Base-by-base conservation (phyloP, 1,140 invertebrate species). In the Streblospio benedicti region DNA sequence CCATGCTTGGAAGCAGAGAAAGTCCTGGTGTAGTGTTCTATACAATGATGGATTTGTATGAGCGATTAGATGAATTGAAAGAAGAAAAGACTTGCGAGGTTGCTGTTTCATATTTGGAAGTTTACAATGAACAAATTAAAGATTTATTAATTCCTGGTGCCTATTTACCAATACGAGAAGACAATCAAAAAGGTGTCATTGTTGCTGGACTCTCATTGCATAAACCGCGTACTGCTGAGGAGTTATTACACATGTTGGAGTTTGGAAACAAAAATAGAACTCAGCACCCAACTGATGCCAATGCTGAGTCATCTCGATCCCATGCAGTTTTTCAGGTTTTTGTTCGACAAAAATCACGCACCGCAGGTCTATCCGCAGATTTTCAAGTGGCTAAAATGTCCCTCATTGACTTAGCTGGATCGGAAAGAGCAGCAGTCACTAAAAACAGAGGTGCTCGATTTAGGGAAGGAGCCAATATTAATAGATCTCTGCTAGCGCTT, bases 51-150 rank as follows among this genome's bases (percentile, higher is more conserved):
- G 87, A 91, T 67, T 82, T 95, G 52, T 93, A 93, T 76, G 75
- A 82, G 2, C 83, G 86, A 66, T 91, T 74, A 31, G 70, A 64
- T 12, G 75, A 78, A 0, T 83, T 69, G 23, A 69, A 73, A 43
- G 62, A 65, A 6, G 70, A 75, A 14, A 71, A 71, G 44, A 70
- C 62, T 2, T 75, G 71, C 67, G 70, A 76, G 59, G 65, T 77
- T 3, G 70, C 73, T 20, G 69, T 76, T 4, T 75, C 73, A 12
- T 75, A 75, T 67, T 66, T 73, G 55, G 79, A 96, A 81, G 87
- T 97, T 54, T 97, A 97, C 80, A 97, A 97, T 77, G 93, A 97
- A 76, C 88, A 91, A 64, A 96, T 97, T 63, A 81, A 89, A 30
- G 93, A 97, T 75, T 80, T 97, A 30, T 76, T 97, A 44, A 89